phyloP scores from a whole-genome alignment of 2,888 invertebrate genomes.

The Rhyacophila evoluta region DNA sequence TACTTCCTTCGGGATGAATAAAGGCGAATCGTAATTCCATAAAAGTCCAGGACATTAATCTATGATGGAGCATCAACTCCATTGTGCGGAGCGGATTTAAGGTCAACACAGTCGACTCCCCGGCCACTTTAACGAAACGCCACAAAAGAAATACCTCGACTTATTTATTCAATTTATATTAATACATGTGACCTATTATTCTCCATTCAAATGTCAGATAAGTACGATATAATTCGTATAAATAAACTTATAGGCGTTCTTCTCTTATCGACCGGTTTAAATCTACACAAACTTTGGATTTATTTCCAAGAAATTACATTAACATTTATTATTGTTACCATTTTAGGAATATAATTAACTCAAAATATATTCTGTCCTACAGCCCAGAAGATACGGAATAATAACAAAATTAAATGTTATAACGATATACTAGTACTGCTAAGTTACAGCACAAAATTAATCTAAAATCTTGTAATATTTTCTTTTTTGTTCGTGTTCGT shows the following conservation, averaged over 20 bases:
- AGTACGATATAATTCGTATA: slow-evolving; percentile 5
- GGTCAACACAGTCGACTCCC: background rate
- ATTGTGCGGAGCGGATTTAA: background rate
- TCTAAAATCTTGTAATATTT: too few relatives aligned
- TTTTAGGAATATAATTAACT: background rate
- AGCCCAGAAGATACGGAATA: background rate
- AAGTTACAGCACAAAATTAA: too few relatives aligned
- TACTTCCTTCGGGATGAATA: background rate
- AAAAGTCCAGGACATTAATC: slow-evolving; percentile 14
- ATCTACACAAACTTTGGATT: background rate
- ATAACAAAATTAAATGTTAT: too few relatives aligned
- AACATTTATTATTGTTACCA: background rate
- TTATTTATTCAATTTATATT: slow-evolving; percentile 45
- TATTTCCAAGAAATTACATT: background rate
- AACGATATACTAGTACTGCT: too few relatives aligned
- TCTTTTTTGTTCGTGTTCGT: too few relatives aligned
- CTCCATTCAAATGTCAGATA: slow-evolving; percentile 46
- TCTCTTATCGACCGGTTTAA: background rate
- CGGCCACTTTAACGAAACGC: background rate
- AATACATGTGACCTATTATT: slow-evolving; percentile 50
- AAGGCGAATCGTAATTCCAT: slow-evolving; percentile 15
- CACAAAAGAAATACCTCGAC: slow-evolving; percentile 8
- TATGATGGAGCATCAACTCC: slow-evolving; percentile 1
- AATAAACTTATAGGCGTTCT: background rate
- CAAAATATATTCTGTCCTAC: background rate